Evolutionary conservation across 2,888 invertebrate species (phyloP), one percentile per base, ranked within the genome.

Genomic region (Drosophila mimica): DNA sequence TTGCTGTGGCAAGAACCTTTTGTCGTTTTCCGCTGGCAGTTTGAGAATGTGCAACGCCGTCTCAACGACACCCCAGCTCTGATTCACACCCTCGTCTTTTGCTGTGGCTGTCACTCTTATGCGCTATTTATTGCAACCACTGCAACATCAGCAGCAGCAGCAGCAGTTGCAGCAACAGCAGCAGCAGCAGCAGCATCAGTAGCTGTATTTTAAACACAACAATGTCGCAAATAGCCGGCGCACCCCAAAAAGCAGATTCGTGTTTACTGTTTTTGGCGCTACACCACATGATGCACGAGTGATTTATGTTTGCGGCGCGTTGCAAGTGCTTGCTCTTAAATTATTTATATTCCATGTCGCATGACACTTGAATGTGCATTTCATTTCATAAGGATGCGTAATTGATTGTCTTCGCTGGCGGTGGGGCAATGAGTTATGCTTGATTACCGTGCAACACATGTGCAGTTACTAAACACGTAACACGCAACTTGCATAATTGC

Each of bases 281-380:
- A 75, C 75, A 79, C 88, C 85, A 76, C 86, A 79, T 87, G 87
- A 88, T 90, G 80, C 82, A 78, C 82, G 86, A 87, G 86, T 87
- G 87, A 87, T 87, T 87, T 88, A 88, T 87, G 86, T 79, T 69
- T 57, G 52, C 51, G 66, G 56, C 70, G 40, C 60, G 48, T 36
- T 67, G 77, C 67, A 74, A 73, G 73, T 74, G 52, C 70, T 62
- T 66, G 66, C 69, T 53, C 51, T 67, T 13, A 73, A 64, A 82
- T 82, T 81, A 79, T 82, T 76, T 76, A 79, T 74, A 70, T 74
- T 74, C 52, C 82, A 74, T 69, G 79, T 77, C 61, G 68, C 49
- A 38, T 60, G 65, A 73, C 62, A 71, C 56, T 73, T 67, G 46
- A 76, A 87, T 82, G 77, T 57, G 66, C 60, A 82, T 87, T 82